Base-by-base conservation (phyloP, 2,888 invertebrate genomes). In the Antitype chi region DNA sequence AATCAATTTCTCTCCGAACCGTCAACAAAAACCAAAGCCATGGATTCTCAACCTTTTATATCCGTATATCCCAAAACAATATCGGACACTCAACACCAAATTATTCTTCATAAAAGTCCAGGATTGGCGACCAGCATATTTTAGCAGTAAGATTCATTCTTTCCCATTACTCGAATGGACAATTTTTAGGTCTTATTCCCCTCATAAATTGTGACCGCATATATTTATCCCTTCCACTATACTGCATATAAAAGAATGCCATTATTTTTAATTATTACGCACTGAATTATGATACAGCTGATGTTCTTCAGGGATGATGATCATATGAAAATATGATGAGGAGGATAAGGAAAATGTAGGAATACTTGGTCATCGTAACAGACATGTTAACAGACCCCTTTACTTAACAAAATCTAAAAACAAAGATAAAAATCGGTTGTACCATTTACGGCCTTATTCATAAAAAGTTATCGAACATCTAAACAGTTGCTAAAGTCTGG, bases 131-230 rank as follows among this genome's bases (percentile, higher is more conserved):
- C 59, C 55, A 43, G 43, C 17, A 82, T 76, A 73, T 70, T 74
- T 78, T 47, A n/a, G 13, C 53, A 32, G 49, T 64, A n/a, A n/a
- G 71, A 76, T 79, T 79, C 57, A 75, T 64, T 43, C 67, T 55
- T 57, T 11, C 57, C 64, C 77, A 78, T 84, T 72, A 71, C 60
- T 80, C 52, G 70, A 67, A 82, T 79, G 69, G 80, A 11, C 88
- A 70, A 76, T 86, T 81, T 80, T 73, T 82, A 70, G 43, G 57
- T 80, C 74, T 74, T 70, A 78, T 70, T n/a, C 75, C 78, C 38
- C 25, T 69, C 53, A 85, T 85, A 82, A 85, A 85, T 75, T 79
- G 66, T 28, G 57, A 64, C 52, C 66, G 67, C 55, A 76, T 76
- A 75, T 78, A 77, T 85, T 81, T 80, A 77, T 76, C 66, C 71